Percentiles rank a stretch among this genome's conserved stretches.
Evolutionary conservation across 2,113 vertebrate species (phyloP).

Genomic region (Tichodroma muraria): DNA sequence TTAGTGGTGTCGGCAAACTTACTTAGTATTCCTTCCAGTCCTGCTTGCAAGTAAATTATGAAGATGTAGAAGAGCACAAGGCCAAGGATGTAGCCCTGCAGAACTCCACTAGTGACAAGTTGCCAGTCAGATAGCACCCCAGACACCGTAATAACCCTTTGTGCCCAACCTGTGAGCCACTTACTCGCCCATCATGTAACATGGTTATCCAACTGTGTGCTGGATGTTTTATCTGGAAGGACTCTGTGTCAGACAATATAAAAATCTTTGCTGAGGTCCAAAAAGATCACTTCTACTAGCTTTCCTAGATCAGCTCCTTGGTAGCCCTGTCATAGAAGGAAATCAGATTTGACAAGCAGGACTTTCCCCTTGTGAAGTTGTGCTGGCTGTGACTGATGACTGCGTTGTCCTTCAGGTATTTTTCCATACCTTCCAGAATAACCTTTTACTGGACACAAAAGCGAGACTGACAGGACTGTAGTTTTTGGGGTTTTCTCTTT

Average conservation of each 20-base stretch:
- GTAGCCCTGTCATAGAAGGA: background rate
- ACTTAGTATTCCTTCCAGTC: background rate
- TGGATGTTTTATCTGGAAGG: background rate
- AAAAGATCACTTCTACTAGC: background rate
- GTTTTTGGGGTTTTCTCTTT: background rate
- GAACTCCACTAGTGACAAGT: no score
- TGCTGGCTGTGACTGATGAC: background rate
- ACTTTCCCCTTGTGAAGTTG: accelerated
- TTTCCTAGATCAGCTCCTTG: background rate
- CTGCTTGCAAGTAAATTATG: background rate
- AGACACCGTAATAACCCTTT: background rate
- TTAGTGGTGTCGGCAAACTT: background rate
- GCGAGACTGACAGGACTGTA: background rate
- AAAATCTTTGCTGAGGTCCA: background rate
- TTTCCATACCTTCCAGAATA: background rate
- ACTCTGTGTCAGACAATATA: background rate
- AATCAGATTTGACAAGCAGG: background rate
- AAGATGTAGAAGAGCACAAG: background rate
- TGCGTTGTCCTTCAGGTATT: background rate
- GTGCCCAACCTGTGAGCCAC: background rate
- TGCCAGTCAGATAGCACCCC: no score
- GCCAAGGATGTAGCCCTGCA: background rate
- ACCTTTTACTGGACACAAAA: background rate
- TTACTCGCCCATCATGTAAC: background rate
- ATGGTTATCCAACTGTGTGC: background rate